Conservation (phyloP, 2,113 vertebrate species). For the Eurypyga helias region DNA sequence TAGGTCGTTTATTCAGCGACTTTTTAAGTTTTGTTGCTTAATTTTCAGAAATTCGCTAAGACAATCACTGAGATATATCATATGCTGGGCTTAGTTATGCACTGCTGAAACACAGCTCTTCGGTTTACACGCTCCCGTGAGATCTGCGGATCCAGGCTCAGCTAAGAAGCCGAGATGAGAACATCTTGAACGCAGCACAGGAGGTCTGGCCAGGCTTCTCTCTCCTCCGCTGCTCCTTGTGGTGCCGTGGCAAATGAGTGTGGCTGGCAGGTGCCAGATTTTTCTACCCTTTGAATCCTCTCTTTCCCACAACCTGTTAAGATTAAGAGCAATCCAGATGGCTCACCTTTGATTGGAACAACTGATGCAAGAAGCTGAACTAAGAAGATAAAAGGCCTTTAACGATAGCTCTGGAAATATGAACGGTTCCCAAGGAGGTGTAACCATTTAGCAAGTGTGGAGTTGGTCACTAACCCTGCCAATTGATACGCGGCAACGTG, state of each 20-base stretch:
- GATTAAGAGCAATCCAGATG: neutral
- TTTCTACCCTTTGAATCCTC: neutral
- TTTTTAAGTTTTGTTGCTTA: constrained; percentile 15
- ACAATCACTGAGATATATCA: constrained; percentile 15
- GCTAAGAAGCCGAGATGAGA: neutral
- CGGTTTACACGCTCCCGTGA: constrained; percentile 16
- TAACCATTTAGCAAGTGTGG: fast-evolving
- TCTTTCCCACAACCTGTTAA: neutral
- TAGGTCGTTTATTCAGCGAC: neutral
- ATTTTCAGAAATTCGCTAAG: constrained; percentile 47
- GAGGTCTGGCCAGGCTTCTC: neutral
- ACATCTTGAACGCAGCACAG: neutral
- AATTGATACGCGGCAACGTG: fast-evolving
- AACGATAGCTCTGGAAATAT: neutral
- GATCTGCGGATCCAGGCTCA: constrained; percentile 6
- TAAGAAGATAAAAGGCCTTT: neutral
- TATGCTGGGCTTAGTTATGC: constrained; percentile 17
- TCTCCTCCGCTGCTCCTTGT: neutral
- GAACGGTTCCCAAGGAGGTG: neutral
- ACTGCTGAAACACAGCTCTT: constrained; percentile 43
- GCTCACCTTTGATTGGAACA: neutral
- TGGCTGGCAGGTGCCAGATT: neutral
- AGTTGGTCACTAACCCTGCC: neutral
- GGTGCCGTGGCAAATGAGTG: neutral
- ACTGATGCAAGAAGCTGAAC: neutral